Conservation (phyloP, 2,888 invertebrate genomes). For the Noctuana brunneofusca region DNA sequence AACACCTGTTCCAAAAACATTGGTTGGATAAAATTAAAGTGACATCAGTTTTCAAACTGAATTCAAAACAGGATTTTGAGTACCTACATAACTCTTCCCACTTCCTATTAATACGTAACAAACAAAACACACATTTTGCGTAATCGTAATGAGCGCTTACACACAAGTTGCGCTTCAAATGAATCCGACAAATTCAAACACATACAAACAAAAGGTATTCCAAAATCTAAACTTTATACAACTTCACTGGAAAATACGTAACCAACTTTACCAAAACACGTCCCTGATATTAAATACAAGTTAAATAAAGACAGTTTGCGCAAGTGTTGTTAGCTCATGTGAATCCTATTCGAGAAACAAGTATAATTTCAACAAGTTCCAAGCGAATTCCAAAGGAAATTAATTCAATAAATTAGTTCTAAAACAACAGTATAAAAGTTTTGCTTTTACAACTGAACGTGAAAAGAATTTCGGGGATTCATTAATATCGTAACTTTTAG, state of each 20-base stretch:
- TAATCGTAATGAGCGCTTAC: constrained; percentile 18
- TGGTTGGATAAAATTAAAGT: too few species aligned
- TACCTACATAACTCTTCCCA: not conserved
- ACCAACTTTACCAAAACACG: constrained; percentile 66
- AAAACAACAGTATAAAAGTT: constrained; percentile 57
- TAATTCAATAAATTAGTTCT: constrained; percentile 69
- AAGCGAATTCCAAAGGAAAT: constrained; percentile 61
- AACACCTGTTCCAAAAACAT: too few species aligned
- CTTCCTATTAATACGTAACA: not conserved
- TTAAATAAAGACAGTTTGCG: constrained; percentile 71
- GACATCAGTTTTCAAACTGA: not conserved
- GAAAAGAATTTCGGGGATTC: constrained; percentile 53
- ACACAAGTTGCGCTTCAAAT: constrained; percentile 48
- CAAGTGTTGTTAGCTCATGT: constrained; percentile 67
- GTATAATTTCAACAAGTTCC: constrained; percentile 67
- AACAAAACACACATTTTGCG: constrained; percentile 7
- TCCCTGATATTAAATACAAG: constrained; percentile 76
- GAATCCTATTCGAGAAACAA: constrained; percentile 67
- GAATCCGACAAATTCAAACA: constrained; percentile 56
- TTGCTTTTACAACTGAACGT: constrained; percentile 52
- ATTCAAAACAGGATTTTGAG: not conserved
- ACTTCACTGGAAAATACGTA: constrained; percentile 55
- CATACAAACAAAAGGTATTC: constrained; percentile 60
- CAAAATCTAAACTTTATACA: constrained; percentile 64
- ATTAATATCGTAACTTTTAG: constrained; percentile 46